These are phyloP conservation scores for Cheilosia urbana DNA, from an alignment of 2,888 invertebrate genomes.

Conservation along the genomic window DNA sequence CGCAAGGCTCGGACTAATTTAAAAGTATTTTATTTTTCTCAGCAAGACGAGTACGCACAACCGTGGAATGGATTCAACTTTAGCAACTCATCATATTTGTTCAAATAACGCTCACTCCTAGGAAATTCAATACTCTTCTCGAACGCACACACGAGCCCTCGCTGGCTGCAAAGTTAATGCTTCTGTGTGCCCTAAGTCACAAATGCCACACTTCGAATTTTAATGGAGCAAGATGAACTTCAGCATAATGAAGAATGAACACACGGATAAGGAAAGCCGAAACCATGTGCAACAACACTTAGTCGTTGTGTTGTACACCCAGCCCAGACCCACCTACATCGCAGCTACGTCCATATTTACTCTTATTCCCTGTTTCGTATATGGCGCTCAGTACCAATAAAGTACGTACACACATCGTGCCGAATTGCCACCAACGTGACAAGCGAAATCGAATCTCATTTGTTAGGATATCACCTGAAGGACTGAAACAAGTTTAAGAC, in stretches of 20 bases:
- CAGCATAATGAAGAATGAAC: conserved; percentile 28
- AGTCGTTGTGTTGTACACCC: background rate
- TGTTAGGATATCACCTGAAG: conserved; percentile 68
- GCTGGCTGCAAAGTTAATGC: background rate
- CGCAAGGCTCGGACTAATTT: background rate
- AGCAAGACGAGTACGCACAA: background rate
- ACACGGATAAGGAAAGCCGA: background rate
- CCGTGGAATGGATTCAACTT: background rate
- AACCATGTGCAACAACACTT: conserved; percentile 20
- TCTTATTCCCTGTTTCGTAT: background rate
- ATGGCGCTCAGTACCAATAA: conserved; percentile 33
- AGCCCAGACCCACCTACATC: background rate
- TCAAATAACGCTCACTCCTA: background rate
- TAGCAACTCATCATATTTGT: background rate
- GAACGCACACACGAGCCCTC: background rate
- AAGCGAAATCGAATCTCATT: conserved; percentile 71
- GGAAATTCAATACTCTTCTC: background rate
- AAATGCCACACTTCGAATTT: background rate
- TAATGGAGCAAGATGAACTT: conserved; percentile 26
- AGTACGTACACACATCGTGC: conserved; percentile 49
- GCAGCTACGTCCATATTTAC: conserved; percentile 16
- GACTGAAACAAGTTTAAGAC: conserved; percentile 62
- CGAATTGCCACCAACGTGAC: conserved; percentile 63
- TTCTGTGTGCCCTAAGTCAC: background rate
- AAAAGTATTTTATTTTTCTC: background rate